These are phyloP conservation scores for Procavia capensis DNA, from an alignment of 2,113 vertebrate species.

Conservation along the genomic window DNA sequence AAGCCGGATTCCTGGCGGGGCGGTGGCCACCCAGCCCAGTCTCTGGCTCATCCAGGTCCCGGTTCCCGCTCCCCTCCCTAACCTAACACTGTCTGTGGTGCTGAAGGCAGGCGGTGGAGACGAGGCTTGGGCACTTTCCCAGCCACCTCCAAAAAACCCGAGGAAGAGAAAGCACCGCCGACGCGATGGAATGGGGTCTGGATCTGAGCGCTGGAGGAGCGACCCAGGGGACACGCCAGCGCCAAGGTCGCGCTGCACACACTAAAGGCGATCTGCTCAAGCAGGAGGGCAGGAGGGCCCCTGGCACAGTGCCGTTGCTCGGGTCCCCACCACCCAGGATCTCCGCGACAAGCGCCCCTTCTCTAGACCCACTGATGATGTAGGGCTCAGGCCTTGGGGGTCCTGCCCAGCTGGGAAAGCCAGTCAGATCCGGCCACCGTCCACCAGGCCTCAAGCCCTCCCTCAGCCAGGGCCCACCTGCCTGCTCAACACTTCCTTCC, in stretches of 20 bases:
- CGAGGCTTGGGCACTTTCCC: not conserved
- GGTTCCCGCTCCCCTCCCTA: not conserved
- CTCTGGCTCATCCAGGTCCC: not conserved
- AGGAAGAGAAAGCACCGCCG: not conserved
- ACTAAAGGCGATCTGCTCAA: too few species aligned
- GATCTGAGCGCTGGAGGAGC: not conserved
- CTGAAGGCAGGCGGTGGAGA: conserved; percentile 17
- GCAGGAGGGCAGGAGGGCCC: too few species aligned
- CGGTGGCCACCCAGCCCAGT: not conserved
- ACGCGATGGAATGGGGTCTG: not conserved
- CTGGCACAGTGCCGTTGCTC: not conserved
- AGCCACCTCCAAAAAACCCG: conserved; percentile 46
- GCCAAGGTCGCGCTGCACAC: not conserved
- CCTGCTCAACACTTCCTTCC: too few species aligned
- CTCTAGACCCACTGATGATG: not conserved
- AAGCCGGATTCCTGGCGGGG: not conserved
- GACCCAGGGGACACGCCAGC: not conserved
- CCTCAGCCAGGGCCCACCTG: not conserved
- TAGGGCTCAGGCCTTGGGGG: not conserved
- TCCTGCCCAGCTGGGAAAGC: too few species aligned
- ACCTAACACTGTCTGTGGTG: conserved; percentile 52
- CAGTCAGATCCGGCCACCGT: too few species aligned
- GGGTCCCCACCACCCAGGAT: too few species aligned
- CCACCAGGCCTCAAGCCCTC: too few species aligned
- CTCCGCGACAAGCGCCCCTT: accelerated